A percentile compares a stretch with the other conserved stretches of the same genome.
These are phyloP conservation scores for Varroa destructor DNA, from an alignment of 1,140 invertebrate genomes.

Conservation along the genomic window DNA sequence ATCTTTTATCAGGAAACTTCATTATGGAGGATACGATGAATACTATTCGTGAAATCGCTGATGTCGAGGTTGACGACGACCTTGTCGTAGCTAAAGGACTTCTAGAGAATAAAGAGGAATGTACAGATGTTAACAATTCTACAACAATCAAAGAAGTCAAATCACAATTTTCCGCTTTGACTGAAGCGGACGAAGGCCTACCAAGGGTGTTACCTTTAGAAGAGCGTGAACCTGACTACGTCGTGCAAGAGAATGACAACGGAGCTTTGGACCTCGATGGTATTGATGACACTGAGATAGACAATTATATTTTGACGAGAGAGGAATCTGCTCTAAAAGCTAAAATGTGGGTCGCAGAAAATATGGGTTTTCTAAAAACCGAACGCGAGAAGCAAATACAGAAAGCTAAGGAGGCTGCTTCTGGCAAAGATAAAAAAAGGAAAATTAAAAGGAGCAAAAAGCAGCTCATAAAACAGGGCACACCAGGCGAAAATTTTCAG, in stretches of 20 bases:
- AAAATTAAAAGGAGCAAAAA: conserved; percentile 38
- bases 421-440: conserved; percentile 35
- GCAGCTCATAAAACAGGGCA: conserved; percentile 55
- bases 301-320: conserved; percentile 40
- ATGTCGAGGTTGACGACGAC: conserved; percentile 2
- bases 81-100: not conserved
- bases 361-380: conserved; percentile 37
- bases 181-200: conserved; percentile 34
- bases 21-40: conserved; percentile 34
- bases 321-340: conserved; percentile 61
- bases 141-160: conserved; percentile 21
- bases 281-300: conserved; percentile 73
- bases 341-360: conserved; percentile 38
- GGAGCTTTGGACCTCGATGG: conserved; percentile 63
- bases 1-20: conserved; percentile 30
- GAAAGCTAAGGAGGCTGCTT: conserved; percentile 46
- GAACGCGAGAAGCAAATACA: conserved; percentile 38
- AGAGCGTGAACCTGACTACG: conserved; percentile 8
- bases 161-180: conserved; percentile 36
- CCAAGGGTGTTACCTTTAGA: not conserved
- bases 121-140: not conserved
- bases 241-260: conserved; percentile 38
- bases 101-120: conserved; percentile 23
- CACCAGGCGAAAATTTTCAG: conserved; percentile 77
- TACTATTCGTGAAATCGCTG: conserved; percentile 33